A percentile compares a stretch with the other conserved stretches of the same genome.
These are phyloP conservation scores for Pipra filicauda DNA, from an alignment of 2,113 vertebrate species.

Conservation along the genomic window DNA sequence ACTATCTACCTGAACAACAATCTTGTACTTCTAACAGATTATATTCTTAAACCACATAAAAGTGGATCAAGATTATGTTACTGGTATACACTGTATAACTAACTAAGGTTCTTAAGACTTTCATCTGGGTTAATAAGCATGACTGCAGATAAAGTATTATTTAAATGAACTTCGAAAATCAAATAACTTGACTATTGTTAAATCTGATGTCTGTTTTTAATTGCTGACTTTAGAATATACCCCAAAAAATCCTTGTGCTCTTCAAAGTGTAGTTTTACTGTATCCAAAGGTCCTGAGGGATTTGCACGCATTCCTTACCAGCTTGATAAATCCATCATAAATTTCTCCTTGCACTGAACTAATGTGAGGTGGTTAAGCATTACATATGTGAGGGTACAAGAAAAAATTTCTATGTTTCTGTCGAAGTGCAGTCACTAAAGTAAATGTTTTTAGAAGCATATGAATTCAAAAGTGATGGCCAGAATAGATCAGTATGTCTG, in stretches of 20 bases:
- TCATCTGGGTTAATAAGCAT: not conserved
- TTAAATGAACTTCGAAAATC: not conserved
- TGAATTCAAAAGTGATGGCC: not conserved
- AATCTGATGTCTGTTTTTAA: not conserved
- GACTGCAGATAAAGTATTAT: not conserved
- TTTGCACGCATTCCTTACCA: constrained; percentile 30
- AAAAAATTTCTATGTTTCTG: not conserved
- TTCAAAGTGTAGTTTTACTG: not conserved
- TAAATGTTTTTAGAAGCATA: not conserved
- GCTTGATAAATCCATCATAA: constrained; percentile 11
- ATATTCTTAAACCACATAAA: not conserved
- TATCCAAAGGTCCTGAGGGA: constrained; percentile 25
- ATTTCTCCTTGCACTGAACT: not conserved
- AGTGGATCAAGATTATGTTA: not conserved
- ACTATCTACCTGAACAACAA: not conserved
- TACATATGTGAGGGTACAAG: not conserved
- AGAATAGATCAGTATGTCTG: not conserved
- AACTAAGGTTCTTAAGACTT: not conserved
- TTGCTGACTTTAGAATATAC: not conserved
- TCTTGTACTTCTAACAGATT: not conserved
- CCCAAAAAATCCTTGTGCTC: not conserved
- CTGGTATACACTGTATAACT: not conserved
- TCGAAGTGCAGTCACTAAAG: not conserved
- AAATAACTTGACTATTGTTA: not conserved
- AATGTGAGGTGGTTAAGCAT: not conserved